These are phyloP conservation scores for Zaprionus capensis DNA, from an alignment of 1,140 invertebrate species.

Conservation along the genomic window DNA sequence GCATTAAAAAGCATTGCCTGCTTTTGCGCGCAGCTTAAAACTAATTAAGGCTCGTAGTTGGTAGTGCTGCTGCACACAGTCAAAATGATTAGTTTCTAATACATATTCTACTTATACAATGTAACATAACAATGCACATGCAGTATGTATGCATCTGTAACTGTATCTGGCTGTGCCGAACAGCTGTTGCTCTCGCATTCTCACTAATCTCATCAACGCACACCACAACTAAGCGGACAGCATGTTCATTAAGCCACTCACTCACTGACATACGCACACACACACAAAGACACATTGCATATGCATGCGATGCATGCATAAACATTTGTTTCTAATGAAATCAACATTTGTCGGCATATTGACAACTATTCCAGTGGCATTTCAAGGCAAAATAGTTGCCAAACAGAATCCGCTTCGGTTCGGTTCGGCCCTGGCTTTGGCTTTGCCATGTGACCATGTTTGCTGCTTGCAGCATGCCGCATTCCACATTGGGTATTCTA, in stretches of 20 bases:
- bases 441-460: constrained; percentile 7
- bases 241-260: constrained; percentile 41
- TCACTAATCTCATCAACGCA: constrained; percentile 40
- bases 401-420: constrained; percentile 37
- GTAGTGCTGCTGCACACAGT: neutral
- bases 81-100: neutral
- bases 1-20: neutral
- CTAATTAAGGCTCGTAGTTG: neutral
- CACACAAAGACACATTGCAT: neutral
- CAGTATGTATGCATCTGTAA: neutral
- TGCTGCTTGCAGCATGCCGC: neutral
- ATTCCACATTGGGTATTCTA: neutral
- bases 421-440: neutral
- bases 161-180: neutral
- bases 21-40: neutral
- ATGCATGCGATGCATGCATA: neutral
- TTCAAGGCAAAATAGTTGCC: constrained; percentile 21
- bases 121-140: too few species aligned
- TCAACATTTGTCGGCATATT: constrained; percentile 57
- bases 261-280: neutral
- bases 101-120: neutral
- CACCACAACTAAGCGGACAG: constrained; percentile 16
- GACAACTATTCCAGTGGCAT: constrained; percentile 40
- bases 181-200: constrained; percentile 16
- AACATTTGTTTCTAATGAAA: constrained; percentile 43